Conservation (phyloP, 2,113 vertebrate genomes). For the Mandrillus leucophaeus region DNA sequence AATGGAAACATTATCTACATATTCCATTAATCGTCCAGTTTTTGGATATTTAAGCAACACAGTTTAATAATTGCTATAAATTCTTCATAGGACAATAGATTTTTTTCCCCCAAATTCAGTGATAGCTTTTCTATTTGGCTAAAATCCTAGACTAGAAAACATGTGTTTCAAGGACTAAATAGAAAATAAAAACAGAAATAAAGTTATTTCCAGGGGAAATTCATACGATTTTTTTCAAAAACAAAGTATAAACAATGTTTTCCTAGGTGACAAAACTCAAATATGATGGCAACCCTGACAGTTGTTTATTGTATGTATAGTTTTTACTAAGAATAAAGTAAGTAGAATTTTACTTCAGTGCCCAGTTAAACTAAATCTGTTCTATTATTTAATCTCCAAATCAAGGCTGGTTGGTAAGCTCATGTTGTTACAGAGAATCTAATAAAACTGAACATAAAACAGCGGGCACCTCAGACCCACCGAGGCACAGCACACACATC, state of each 20-base stretch:
- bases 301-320: background rate
- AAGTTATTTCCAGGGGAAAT: background rate
- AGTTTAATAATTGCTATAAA: background rate
- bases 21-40: background rate
- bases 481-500: too few species aligned
- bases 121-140: background rate
- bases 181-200: background rate
- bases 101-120: background rate
- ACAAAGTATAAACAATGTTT: background rate
- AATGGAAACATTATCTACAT: background rate
- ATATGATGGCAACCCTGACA: too few species aligned
- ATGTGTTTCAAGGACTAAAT: constrained; percentile 1
- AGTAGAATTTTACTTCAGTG: background rate
- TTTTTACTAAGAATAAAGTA: background rate
- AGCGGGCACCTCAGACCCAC: background rate
- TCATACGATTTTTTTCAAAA: background rate
- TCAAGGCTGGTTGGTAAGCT: background rate
- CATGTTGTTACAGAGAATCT: background rate
- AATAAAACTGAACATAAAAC: background rate
- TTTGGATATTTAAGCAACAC: background rate
- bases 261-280: background rate
- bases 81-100: background rate
- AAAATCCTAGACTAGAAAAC: constrained; percentile 26
- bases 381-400: background rate
- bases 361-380: too few species aligned